Base-by-base conservation (phyloP, 2,797 vertebrate genomes). In the Eospalax fontanierii region DNA sequence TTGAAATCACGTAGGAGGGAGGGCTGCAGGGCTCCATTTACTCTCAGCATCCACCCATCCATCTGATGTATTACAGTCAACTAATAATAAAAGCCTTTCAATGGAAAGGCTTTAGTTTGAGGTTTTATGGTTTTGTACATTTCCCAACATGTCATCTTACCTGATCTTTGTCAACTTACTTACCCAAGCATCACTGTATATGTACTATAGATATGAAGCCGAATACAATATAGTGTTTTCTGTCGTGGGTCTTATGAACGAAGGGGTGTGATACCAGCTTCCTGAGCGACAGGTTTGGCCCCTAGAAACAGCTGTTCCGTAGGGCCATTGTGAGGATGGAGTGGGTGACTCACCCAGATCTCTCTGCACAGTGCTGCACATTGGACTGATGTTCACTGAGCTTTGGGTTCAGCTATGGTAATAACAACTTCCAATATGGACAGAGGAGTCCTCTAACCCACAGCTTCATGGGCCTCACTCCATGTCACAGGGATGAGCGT, bases 401-500 rank as follows among this genome's bases (percentile, higher is more conserved):
- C 30, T 33, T 80, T 38, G 35, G 40, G 87, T 85, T 8, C 28
- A 40, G 10, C 18, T 65, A 33, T 68, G 16, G 2, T 12, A 24
- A 2, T 14, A 57, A 66, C 43, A 59, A 65, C 63, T 61, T 35
- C 26, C 24, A 28, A 16, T 2, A 10, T 43, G 11, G 38, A 28
- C 24, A n/a, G 19, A 21, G 14, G 66, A 70, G 33, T 54, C 50
- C n/a, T n/a, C n/a, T n/a, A n/a, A n/a, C 50, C 50, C 12, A 21
- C 65, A 57, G 40, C 26, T 78, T 10, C 76, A 30, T 38, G 68
- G 61, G 18, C 15, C n/a, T n/a, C n/a, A n/a, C 2, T 59, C 12
- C 30, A 2, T 0, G 15, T 35, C 73, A 1, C 0, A 79, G 75
- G 19, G 1, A 16, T 6, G 2, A n/a, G 6, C 2, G 9, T 70